A percentile compares a stretch with the other conserved stretches of the same genome.
Conservation (phyloP, 2,888 invertebrate genomes). For the Nymphalis polychloros region DNA sequence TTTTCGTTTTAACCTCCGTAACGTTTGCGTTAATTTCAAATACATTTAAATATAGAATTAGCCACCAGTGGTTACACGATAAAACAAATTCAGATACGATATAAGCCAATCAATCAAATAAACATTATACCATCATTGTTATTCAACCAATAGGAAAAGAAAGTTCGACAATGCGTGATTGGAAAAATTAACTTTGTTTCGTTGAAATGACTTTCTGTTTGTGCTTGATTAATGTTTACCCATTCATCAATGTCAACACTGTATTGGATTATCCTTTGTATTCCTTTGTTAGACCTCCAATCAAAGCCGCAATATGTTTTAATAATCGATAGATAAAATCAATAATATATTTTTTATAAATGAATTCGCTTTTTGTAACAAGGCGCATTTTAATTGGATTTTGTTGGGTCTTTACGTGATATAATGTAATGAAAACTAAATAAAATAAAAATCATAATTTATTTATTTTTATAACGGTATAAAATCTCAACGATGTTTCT, state of each 20-base stretch:
- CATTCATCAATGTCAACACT: conserved; percentile 30
- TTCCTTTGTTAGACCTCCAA: conserved; percentile 19
- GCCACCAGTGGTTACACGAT: not conserved
- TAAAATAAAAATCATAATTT: too few relatives aligned
- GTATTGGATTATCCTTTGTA: conserved; percentile 25
- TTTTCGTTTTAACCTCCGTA: too few relatives aligned
- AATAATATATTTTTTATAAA: too few relatives aligned
- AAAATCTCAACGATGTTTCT: too few relatives aligned
- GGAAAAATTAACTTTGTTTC: conserved; percentile 23
- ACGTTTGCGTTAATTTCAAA: too few relatives aligned
- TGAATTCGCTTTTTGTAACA: too few relatives aligned
- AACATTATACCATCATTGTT: not conserved
- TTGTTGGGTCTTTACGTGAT: too few relatives aligned
- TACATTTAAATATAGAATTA: too few relatives aligned
- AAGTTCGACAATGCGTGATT: conserved; percentile 13
- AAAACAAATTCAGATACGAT: not conserved
- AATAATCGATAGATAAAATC: not conserved
- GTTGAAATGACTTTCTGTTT: conserved; percentile 19
- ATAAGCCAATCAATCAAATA: conserved; percentile 1
- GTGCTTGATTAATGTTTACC: conserved; percentile 27
- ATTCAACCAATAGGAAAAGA: conserved; percentile 10
- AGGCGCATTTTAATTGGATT: too few relatives aligned
- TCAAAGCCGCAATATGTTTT: conserved; percentile 13
- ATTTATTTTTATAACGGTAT: too few relatives aligned
- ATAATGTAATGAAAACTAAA: too few relatives aligned